phyloP scores from a whole-genome alignment of 2,113 vertebrate genomes.

The Terrapene triunguis region DNA sequence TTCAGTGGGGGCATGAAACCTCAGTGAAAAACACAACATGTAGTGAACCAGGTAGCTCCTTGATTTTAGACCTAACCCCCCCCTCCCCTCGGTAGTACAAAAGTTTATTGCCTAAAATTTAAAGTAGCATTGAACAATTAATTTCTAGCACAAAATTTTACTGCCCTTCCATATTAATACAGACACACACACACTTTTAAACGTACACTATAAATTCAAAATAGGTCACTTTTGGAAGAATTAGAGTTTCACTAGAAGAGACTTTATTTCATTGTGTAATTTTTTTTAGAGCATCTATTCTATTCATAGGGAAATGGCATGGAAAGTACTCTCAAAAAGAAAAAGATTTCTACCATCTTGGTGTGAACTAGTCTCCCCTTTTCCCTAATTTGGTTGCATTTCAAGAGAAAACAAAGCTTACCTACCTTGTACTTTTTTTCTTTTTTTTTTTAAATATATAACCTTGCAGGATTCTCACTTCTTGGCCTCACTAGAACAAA shows the following conservation, averaged over 20 bases:
- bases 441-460: not conserved
- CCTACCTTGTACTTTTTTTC: constrained; percentile 17
- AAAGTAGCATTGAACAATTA: not conserved
- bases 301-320: not conserved
- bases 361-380: fast-evolving
- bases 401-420: not conserved
- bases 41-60: not conserved
- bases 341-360: not conserved
- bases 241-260: not conserved
- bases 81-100: not conserved
- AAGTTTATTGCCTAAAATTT: not conserved
- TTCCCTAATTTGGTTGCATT: not conserved
- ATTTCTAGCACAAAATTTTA: not conserved
- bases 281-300: not conserved
- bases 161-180: not conserved
- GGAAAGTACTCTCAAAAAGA: not conserved
- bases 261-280: not conserved
- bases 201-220: not conserved
- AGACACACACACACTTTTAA: not conserved
- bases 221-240: not conserved
- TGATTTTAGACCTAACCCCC: not conserved
- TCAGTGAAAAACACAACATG: not conserved
- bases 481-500: not conserved
- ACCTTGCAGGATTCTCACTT: not conserved
- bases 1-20: not conserved